Conservation (phyloP, 2,797 vertebrate genomes). For the Rachycentron canadum region DNA sequence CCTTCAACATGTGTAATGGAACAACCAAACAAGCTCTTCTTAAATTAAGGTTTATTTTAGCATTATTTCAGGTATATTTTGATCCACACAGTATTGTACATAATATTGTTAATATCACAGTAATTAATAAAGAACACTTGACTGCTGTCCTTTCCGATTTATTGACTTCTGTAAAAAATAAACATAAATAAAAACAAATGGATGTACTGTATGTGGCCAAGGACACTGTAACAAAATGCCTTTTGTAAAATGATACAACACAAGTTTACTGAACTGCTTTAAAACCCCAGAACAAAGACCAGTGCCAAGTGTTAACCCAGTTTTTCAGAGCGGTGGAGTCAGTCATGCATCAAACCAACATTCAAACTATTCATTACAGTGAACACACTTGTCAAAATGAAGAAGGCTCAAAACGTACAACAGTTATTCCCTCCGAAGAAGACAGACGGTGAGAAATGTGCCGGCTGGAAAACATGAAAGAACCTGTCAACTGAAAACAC, state of each 20-base stretch:
- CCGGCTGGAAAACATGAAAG: slow-evolving; percentile 19
- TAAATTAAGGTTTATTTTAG: slow-evolving; percentile 48
- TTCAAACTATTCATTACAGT: slow-evolving; percentile 35
- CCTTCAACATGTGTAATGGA: slow-evolving; percentile 22
- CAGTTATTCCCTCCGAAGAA: slow-evolving; percentile 41
- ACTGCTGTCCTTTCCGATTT: slow-evolving; percentile 42
- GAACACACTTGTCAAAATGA: slow-evolving; percentile 34
- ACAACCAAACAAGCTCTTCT: slow-evolving; percentile 25
- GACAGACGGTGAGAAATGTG: slow-evolving; percentile 19
- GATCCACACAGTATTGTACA: slow-evolving; percentile 63
- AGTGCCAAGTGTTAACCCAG: background rate
- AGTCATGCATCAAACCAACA: background rate
- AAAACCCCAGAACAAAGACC: slow-evolving; percentile 15
- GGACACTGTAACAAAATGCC: slow-evolving; percentile 33
- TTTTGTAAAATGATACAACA: slow-evolving; percentile 14
- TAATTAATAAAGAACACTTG: slow-evolving; percentile 62
- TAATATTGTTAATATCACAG: slow-evolving; percentile 43
- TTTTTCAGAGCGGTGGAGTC: slow-evolving; percentile 9
- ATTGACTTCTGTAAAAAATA: slow-evolving; percentile 56
- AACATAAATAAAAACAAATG: slow-evolving; percentile 52
- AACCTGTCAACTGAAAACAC: slow-evolving; percentile 27
- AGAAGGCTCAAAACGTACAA: slow-evolving; percentile 40
- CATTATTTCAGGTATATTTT: slow-evolving; percentile 41
- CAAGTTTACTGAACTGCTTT: slow-evolving; percentile 11
- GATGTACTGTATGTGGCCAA: slow-evolving; percentile 6